phyloP scores from a whole-genome alignment of 2,888 invertebrate species.

The Mellilla xanthometata region DNA sequence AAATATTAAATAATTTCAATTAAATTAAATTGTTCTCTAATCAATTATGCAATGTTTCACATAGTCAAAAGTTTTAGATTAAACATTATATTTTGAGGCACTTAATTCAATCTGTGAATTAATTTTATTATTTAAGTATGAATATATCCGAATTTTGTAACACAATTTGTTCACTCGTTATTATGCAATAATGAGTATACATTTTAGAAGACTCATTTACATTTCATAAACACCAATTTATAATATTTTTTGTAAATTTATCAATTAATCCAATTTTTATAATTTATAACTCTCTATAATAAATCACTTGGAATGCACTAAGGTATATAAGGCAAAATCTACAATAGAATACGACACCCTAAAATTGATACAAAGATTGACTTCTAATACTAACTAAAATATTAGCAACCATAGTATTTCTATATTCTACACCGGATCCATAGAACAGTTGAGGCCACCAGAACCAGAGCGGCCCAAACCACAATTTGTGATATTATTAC shows the following conservation, averaged over 20 bases:
- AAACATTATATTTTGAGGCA: slow-evolving; percentile 43
- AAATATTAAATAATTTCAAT: slow-evolving; percentile 33
- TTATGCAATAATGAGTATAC: slow-evolving; percentile 16
- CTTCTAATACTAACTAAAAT: slow-evolving; percentile 49
- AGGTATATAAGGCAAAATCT: slow-evolving; percentile 47
- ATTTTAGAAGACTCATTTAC: slow-evolving; percentile 3
- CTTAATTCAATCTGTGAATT: slow-evolving; percentile 37
- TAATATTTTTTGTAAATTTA: neutral
- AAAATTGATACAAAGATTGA: slow-evolving; percentile 54
- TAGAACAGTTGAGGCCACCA: neutral
- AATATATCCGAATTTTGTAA: slow-evolving; percentile 17
- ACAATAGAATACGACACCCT: slow-evolving; percentile 40
- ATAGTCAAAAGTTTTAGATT: slow-evolving; percentile 30
- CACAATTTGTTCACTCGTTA: slow-evolving; percentile 8
- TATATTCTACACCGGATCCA: slow-evolving; percentile 27
- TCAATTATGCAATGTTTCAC: slow-evolving; percentile 45
- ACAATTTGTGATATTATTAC: no score
- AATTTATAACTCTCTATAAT: slow-evolving; percentile 1
- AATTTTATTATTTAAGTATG: slow-evolving; percentile 1
- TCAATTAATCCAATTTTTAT: slow-evolving; percentile 3
- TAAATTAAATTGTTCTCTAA: slow-evolving; percentile 41
- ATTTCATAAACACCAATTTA: slow-evolving; percentile 9
- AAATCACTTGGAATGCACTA: slow-evolving; percentile 61
- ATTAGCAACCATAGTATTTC: slow-evolving; percentile 59
- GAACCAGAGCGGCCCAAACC: no score